Base-by-base conservation (phyloP, 1,140 invertebrate genomes). In the Aphelenchoides fujianensis region DNA sequence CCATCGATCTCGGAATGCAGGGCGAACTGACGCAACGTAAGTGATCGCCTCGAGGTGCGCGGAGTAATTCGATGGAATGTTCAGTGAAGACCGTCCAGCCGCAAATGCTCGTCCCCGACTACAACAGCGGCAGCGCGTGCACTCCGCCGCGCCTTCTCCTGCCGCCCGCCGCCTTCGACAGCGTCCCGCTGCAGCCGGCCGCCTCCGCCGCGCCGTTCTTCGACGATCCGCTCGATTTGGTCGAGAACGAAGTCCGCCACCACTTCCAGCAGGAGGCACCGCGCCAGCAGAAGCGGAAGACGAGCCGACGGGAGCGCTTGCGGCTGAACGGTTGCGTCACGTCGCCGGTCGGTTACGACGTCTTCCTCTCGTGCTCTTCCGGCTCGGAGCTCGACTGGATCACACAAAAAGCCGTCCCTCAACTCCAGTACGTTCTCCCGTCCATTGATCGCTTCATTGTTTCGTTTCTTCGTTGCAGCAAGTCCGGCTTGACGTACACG, bases 271-370 rank as follows among this genome's bases (percentile, higher is more conserved):
- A 36, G 23, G 34, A 74, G 27, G 16, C 35, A 27, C 16, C 35
- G 23, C 30, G 35, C 62, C 23, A 31, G n/a, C 55, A 59, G 64
- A 74, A 79, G 30, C 64, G 27, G 16, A 79, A 74, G 31, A 7
- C 3, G 16, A 28, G 74, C 19, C 23, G 69, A 28, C 30, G 53
- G 32, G 78, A 79, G 68, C 70, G 63, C 41, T 2, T 80, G 12
- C 36, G 52, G 41, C 5, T 34, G 27, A 78, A 77, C 36, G 74
- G 78, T n/a, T 77, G 76, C 59, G 31, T 71, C 2, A 79, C 72
- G 32, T 80, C 78, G 32, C 78, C 79, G 2, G 67, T 80, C 27
- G 80, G 79, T 19, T 80, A 80, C 66, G 79, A 80, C 62, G 79
- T 80, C 27, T 80, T 80, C 48, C 41, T 80, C 31, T 71, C 69